A percentile compares a stretch with the other conserved stretches of the same genome.
These are phyloP conservation scores for Drosophila anomalata DNA, from an alignment of 2,888 invertebrate genomes.

Conservation along the genomic window DNA sequence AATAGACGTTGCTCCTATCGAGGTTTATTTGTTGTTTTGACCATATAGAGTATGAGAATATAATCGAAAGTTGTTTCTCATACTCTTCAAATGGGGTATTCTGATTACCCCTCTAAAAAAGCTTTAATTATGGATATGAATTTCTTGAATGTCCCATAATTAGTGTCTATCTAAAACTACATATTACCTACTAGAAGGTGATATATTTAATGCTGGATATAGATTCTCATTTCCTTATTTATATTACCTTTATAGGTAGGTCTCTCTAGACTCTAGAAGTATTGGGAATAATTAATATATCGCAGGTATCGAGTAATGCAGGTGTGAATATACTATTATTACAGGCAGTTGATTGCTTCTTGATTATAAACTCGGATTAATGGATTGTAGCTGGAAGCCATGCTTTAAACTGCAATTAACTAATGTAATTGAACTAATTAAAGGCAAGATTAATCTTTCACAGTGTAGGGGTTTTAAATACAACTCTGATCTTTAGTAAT, in stretches of 20 bases:
- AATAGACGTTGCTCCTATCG: constrained; percentile 3
- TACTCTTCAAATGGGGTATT: not conserved
- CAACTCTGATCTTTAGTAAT: not conserved
- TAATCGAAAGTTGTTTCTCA: constrained; percentile 51
- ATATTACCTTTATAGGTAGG: not conserved
- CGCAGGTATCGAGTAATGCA: not conserved
- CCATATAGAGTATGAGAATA: constrained; percentile 38
- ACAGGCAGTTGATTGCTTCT: not conserved
- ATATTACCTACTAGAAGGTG: no score
- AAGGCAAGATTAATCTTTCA: not conserved
- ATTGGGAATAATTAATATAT: not conserved
- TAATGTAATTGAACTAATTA: not conserved
- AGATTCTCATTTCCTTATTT: no score
- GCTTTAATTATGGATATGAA: no score
- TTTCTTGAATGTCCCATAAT: no score
- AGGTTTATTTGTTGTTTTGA: constrained; percentile 22
- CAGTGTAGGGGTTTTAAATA: not conserved
- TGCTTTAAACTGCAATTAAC: not conserved
- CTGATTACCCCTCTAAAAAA: no score
- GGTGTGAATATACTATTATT: not conserved
- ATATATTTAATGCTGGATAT: no score
- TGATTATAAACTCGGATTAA: not conserved
- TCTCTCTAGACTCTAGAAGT: not conserved
- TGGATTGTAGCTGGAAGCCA: not conserved
- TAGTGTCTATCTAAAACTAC: no score